These are phyloP conservation scores for Trididemnum clinides DNA, from an alignment of 23 tunicate species.

Conservation along the genomic window DNA sequence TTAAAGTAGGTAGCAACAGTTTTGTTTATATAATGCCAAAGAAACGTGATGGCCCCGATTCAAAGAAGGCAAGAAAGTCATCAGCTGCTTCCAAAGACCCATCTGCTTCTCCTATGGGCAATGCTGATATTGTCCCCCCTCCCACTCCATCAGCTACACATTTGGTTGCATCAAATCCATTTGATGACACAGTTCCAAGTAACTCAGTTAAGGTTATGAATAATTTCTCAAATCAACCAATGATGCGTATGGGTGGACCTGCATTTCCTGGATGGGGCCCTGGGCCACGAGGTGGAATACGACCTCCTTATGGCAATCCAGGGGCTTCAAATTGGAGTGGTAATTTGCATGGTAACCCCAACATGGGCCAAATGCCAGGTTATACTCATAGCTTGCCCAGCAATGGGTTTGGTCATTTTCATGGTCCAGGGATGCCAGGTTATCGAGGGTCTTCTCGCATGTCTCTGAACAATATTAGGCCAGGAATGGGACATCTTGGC, in stretches of 20 bases:
- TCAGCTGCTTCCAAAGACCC: slow-evolving; percentile 69
- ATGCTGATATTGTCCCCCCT: slow-evolving; percentile 67
- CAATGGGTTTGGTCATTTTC: slow-evolving; percentile 45
- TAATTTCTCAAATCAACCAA: slow-evolving; percentile 38
- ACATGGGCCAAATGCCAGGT: slow-evolving; percentile 26
- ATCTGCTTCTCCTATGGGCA: slow-evolving; percentile 42
- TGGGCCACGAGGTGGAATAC: slow-evolving; percentile 32
- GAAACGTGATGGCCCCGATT: slow-evolving; percentile 43
- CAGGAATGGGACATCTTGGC: slow-evolving; percentile 54
- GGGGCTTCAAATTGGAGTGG: slow-evolving; percentile 20
- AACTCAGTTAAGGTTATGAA: slow-evolving; percentile 33
- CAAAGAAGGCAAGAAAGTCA: slow-evolving; percentile 56
- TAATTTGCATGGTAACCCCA: slow-evolving; percentile 7
- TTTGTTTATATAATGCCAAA: slow-evolving; percentile 25
- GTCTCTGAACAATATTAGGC: slow-evolving; percentile 39
- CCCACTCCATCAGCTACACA: slow-evolving; percentile 88
- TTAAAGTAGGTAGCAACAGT: not conserved
- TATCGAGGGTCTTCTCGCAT: slow-evolving; percentile 50
- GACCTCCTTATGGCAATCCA: slow-evolving; percentile 32
- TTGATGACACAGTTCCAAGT: slow-evolving; percentile 79
- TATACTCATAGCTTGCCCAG: slow-evolving; percentile 38
- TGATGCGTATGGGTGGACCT: slow-evolving; percentile 54
- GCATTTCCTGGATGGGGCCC: slow-evolving; percentile 45
- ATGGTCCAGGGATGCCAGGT: slow-evolving; percentile 30
- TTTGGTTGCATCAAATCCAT: slow-evolving; percentile 89